Conservation (phyloP, 2,113 vertebrate genomes). For the Hoplias malabaricus region DNA sequence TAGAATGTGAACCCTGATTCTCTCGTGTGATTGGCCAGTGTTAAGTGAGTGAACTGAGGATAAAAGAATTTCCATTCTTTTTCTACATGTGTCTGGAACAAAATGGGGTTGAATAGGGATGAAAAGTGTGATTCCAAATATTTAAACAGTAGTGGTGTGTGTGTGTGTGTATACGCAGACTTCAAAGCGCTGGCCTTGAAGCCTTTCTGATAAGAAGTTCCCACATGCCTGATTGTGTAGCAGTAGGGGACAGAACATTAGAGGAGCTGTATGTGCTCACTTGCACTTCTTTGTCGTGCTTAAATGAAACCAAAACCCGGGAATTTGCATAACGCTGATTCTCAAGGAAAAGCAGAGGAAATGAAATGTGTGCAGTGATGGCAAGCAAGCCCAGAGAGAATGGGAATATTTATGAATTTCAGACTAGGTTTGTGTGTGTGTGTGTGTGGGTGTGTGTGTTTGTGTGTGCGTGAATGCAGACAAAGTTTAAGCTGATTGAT, state of each 20-base stretch:
- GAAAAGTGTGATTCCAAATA: no score
- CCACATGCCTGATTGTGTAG: neutral
- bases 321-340: constrained; percentile 7
- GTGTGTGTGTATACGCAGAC: neutral
- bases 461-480: constrained; percentile 27
- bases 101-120: no score
- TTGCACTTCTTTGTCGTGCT: neutral
- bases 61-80: no score
- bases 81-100: neutral
- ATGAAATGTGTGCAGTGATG: neutral
- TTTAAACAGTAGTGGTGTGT: no score
- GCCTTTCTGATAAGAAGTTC: neutral
- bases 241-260: neutral
- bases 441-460: neutral
- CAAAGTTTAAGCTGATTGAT: constrained; percentile 27
- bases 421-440: neutral
- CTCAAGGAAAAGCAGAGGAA: neutral
- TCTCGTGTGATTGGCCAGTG: no score
- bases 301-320: neutral
- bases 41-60: no score
- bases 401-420: neutral
- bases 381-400: neutral
- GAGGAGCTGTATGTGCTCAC: neutral
- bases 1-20: no score
- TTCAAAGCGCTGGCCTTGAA: neutral